Conservation (phyloP, 2,888 invertebrate genomes). For the Orgyia antiqua region DNA sequence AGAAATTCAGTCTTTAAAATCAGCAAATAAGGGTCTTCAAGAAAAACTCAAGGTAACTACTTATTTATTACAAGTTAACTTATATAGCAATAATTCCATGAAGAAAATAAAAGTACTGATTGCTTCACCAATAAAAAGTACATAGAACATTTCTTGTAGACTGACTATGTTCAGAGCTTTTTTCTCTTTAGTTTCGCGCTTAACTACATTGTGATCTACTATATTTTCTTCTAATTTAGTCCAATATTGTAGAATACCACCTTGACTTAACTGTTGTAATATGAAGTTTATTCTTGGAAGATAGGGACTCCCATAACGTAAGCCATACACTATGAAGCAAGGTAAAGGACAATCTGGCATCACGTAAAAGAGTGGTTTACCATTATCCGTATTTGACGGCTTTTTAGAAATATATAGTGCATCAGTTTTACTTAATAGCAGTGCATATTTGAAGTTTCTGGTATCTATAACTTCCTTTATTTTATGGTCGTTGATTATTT, state of each 20-base stretch:
- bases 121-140: slow-evolving; percentile 43
- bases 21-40: slow-evolving; percentile 81
- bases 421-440: slow-evolving; percentile 67
- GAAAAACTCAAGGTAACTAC: slow-evolving; percentile 82
- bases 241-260: slow-evolving; percentile 69
- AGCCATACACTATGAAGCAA: slow-evolving; percentile 73
- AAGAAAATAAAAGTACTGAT: slow-evolving; percentile 43
- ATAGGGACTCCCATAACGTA: slow-evolving; percentile 79
- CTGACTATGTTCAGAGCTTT: slow-evolving; percentile 52
- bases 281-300: slow-evolving; percentile 63
- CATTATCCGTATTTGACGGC: slow-evolving; percentile 45
- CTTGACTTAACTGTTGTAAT: slow-evolving; percentile 64
- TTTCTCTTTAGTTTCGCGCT: slow-evolving; percentile 42
- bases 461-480: slow-evolving; percentile 50
- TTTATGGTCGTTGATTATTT: slow-evolving; percentile 52
- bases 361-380: slow-evolving; percentile 66
- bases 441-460: slow-evolving; percentile 63
- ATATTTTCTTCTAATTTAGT: slow-evolving; percentile 44
- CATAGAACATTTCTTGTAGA: slow-evolving; percentile 66
- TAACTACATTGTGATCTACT: slow-evolving; percentile 27
- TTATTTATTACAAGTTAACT: slow-evolving; percentile 1
- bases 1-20: slow-evolving; percentile 80
- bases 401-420: slow-evolving; percentile 45
- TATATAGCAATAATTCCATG: slow-evolving; percentile 34
- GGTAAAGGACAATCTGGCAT: slow-evolving; percentile 75